A percentile compares a stretch with the other conserved stretches of the same genome.
Conservation (phyloP, 2,888 invertebrate species). For the Ischnura elegans region DNA sequence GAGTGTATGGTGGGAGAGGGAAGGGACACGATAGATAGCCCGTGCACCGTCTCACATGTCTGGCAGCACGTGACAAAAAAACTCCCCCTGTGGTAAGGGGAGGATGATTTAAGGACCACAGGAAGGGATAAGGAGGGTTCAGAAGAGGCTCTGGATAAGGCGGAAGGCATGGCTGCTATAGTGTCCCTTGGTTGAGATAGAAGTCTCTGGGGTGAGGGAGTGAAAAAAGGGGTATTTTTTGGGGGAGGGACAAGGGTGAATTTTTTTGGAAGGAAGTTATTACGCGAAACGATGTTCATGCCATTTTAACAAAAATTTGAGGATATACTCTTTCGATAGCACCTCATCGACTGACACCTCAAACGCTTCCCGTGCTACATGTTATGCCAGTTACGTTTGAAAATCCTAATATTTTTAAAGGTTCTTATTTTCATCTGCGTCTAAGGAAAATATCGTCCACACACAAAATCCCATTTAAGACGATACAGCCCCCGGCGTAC, state of each 20-base stretch:
- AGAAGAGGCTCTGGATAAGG: neutral
- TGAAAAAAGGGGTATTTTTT: neutral
- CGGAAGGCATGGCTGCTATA: neutral
- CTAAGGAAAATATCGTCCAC: too few relatives aligned
- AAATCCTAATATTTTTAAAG: too few relatives aligned
- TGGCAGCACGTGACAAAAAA: slow-evolving; percentile 57
- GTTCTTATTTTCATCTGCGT: too few relatives aligned
- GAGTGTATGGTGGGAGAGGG: neutral
- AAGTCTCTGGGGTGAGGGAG: neutral
- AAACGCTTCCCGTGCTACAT: too few relatives aligned
- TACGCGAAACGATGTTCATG: too few relatives aligned
- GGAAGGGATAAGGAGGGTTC: neutral
- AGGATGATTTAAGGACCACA: slow-evolving; percentile 53
- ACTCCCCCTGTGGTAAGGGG: slow-evolving; percentile 17
- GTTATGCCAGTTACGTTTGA: too few relatives aligned
- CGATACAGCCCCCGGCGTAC: too few relatives aligned
- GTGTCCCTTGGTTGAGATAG: neutral
- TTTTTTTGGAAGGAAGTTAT: neutral
- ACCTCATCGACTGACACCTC: too few relatives aligned
- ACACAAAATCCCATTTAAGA: too few relatives aligned
- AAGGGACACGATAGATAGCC: slow-evolving; percentile 10
- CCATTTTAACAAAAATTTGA: too few relatives aligned
- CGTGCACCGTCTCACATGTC: slow-evolving; percentile 36
- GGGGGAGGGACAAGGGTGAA: neutral
- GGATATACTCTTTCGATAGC: too few relatives aligned